Evolutionary conservation across 2,888 invertebrate genomes (phyloP).

Genomic region (Perizoma affinitatum): DNA sequence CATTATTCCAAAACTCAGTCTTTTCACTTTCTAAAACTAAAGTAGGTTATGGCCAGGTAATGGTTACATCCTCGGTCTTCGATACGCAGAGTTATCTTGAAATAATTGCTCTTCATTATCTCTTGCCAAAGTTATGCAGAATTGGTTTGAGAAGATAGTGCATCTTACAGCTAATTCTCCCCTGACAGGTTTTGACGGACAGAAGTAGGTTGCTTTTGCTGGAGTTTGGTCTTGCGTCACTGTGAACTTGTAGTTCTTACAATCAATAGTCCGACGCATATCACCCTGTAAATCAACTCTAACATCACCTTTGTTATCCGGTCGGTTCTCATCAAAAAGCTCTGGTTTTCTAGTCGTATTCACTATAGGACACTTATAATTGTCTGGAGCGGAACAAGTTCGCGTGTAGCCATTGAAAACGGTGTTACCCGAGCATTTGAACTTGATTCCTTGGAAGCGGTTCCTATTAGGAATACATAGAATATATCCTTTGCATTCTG

Average conservation of each 20-base stretch:
- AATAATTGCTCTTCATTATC: constrained; percentile 69
- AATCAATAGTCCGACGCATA: constrained; percentile 55
- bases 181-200: constrained; percentile 63
- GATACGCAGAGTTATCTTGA: constrained; percentile 52
- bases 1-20: constrained; percentile 28
- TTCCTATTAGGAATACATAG: constrained; percentile 73
- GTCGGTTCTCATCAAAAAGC: constrained; percentile 50
- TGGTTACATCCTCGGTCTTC: constrained; percentile 56
- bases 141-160: constrained; percentile 76
- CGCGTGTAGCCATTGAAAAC: constrained; percentile 72
- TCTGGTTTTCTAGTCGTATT: constrained; percentile 53
- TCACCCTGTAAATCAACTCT: constrained; percentile 22
- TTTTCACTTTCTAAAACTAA: constrained; percentile 27
- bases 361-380: constrained; percentile 66
- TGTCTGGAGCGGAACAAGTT: constrained; percentile 68
- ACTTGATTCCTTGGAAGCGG: constrained; percentile 75
- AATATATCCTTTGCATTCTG: constrained; percentile 77
- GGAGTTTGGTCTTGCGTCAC: constrained; percentile 65
- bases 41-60: neutral
- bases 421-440: constrained; percentile 73
- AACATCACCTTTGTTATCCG: constrained; percentile 40
- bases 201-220: constrained; percentile 67
- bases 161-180: constrained; percentile 63
- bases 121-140: constrained; percentile 70
- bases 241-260: constrained; percentile 74